Conservation (phyloP, 1,140 invertebrate genomes). For the Oreohelix idahoensis region DNA sequence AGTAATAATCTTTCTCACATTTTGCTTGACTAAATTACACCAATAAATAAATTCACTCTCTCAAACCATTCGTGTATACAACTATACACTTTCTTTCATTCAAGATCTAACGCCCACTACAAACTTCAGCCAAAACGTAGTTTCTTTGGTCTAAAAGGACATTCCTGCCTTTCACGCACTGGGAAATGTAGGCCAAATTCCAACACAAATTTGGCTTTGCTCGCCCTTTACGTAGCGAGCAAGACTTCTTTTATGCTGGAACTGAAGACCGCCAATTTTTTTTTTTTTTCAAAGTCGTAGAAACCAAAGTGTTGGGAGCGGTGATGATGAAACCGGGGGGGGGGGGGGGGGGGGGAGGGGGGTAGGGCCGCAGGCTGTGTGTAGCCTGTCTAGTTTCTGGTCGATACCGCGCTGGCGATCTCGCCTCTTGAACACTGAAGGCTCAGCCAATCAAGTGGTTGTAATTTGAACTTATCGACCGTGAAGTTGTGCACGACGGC, state of each 20-base stretch:
- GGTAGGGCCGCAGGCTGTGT: not conserved
- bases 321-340: not conserved
- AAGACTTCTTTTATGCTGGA: no score
- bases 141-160: not conserved
- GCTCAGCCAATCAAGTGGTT: slow-evolving; percentile 14
- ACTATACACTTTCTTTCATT: not conserved
- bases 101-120: not conserved
- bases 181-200: not conserved
- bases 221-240: not conserved
- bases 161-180: not conserved
- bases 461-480: not conserved
- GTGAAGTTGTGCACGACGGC: not conserved
- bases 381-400: not conserved
- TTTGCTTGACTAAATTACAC: not conserved
- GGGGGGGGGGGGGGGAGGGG: no score
- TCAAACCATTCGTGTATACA: no score
- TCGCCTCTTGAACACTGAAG: no score
- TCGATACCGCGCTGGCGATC: not conserved
- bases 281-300: not conserved
- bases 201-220: not conserved
- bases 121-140: no score
- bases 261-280: not conserved
- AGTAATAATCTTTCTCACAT: not conserved
- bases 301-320: not conserved
- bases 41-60: not conserved